A percentile compares a stretch with the other conserved stretches of the same genome.
Evolutionary conservation across 2,888 invertebrate genomes (phyloP).

Genomic region (Acholoe squamosa): DNA sequence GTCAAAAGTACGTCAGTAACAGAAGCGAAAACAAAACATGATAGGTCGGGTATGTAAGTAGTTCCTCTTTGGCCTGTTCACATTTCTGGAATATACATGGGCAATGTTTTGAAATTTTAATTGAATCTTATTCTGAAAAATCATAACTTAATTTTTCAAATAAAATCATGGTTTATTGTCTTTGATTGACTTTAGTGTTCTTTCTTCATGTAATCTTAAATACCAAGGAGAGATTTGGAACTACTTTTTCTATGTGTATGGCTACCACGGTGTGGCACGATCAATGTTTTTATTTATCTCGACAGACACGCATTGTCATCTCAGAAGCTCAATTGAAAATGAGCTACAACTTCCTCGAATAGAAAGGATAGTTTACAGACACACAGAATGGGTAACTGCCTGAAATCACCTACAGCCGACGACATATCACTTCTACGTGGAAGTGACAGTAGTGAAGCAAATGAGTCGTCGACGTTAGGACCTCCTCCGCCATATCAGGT

Average conservation of each 20-base stretch:
- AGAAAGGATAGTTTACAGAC: constrained; percentile 11
- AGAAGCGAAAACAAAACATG: not conserved
- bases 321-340: constrained; percentile 33
- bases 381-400: constrained; percentile 84
- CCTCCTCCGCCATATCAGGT: constrained; percentile 84
- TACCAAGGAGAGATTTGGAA: not conserved
- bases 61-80: not conserved
- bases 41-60: not conserved
- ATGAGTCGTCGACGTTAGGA: constrained; percentile 77
- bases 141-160: too few species aligned
- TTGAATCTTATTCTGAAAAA: not conserved
- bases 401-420: constrained; percentile 83
- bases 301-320: constrained; percentile 48
- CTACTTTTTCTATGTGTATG: constrained; percentile 40
- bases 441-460: constrained; percentile 75
- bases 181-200: not conserved
- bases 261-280: not conserved
- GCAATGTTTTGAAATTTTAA: constrained; percentile 39
- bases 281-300: constrained; percentile 65
- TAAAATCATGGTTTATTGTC: not conserved
- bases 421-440: constrained; percentile 84
- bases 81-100: not conserved
- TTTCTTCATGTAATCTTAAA: not conserved
- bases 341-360: constrained; percentile 24
- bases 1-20: not conserved